Percentiles rank a stretch among this genome's conserved stretches.
Evolutionary conservation across 2,113 vertebrate species (phyloP).

Genomic region (Apteryx owenii): DNA sequence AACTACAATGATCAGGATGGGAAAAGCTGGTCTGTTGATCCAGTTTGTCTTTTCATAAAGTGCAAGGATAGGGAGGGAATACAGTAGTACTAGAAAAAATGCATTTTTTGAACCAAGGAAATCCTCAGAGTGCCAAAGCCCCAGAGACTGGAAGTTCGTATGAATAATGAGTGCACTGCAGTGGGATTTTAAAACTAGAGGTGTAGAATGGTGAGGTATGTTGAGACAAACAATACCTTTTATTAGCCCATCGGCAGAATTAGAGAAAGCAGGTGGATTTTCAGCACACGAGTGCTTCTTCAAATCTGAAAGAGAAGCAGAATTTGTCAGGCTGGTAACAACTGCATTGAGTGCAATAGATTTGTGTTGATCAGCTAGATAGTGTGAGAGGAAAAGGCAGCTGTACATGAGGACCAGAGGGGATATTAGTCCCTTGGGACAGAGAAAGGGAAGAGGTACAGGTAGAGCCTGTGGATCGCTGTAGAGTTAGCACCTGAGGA

Average conservation of each 20-base stretch:
- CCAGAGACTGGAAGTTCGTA: background rate
- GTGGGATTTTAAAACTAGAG: background rate
- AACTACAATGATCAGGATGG: background rate
- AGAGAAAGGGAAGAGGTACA: background rate
- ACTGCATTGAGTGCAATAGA: background rate
- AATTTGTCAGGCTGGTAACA: background rate
- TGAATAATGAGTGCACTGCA: background rate
- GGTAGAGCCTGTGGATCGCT: background rate
- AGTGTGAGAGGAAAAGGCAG: background rate
- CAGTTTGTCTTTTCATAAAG: background rate
- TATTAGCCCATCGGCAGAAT: background rate
- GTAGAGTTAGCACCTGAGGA: background rate
- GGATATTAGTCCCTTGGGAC: background rate
- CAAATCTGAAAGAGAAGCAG: background rate
- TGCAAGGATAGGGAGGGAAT: background rate
- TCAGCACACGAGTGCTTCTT: background rate
- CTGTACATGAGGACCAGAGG: background rate
- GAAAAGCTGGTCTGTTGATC: background rate
- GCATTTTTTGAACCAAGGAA: background rate
- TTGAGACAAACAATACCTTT: background rate
- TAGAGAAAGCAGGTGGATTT: background rate
- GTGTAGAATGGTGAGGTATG: background rate
- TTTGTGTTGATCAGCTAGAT: background rate
- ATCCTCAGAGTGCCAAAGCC: background rate
- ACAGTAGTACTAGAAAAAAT: background rate